Evolutionary conservation across 2,113 vertebrate species (phyloP).

Genomic region (Hystrix cristata): DNA sequence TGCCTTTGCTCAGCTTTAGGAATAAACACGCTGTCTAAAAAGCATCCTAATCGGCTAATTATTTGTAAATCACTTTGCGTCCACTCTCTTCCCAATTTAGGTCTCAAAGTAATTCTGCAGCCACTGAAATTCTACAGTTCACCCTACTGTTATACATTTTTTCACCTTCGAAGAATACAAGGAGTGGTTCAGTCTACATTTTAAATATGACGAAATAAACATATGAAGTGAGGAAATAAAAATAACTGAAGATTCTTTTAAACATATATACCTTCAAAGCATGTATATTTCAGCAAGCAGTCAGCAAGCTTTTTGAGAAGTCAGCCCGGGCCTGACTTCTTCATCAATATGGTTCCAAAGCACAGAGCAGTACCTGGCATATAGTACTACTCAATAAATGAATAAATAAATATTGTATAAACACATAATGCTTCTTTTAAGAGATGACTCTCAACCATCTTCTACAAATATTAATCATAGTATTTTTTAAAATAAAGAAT

Average conservation of each 20-base stretch:
- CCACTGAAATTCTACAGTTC: slow-evolving; percentile 60
- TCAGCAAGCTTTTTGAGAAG: slow-evolving; percentile 43
- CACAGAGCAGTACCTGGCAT: background rate
- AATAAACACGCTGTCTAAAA: slow-evolving; percentile 70
- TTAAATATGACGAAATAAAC: slow-evolving; percentile 78
- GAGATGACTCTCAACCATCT: background rate
- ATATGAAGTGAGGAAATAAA: slow-evolving; percentile 79
- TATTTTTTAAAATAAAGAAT: slow-evolving; percentile 40
- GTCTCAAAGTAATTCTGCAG: slow-evolving; percentile 42
- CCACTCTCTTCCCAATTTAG: slow-evolving; percentile 42
- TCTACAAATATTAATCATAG: background rate
- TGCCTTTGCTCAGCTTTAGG: slow-evolving; percentile 29
- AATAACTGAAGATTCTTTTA: slow-evolving; percentile 64
- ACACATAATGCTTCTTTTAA: background rate
- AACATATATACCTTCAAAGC: slow-evolving; percentile 58
- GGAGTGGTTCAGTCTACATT: slow-evolving; percentile 73
- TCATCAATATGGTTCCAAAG: background rate
- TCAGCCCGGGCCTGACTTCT: background rate
- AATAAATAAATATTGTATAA: background rate
- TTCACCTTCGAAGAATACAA: slow-evolving; percentile 74
- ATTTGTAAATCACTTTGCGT: slow-evolving; percentile 59
- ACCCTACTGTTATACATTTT: slow-evolving; percentile 44
- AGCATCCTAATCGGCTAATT: slow-evolving; percentile 67
- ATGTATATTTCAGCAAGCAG: slow-evolving; percentile 54
- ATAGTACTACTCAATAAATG: background rate